Percentiles rank a stretch among this genome's conserved stretches.
phyloP scores from a whole-genome alignment of 2,797 vertebrate species.

The Geotrypetes seraphini region DNA sequence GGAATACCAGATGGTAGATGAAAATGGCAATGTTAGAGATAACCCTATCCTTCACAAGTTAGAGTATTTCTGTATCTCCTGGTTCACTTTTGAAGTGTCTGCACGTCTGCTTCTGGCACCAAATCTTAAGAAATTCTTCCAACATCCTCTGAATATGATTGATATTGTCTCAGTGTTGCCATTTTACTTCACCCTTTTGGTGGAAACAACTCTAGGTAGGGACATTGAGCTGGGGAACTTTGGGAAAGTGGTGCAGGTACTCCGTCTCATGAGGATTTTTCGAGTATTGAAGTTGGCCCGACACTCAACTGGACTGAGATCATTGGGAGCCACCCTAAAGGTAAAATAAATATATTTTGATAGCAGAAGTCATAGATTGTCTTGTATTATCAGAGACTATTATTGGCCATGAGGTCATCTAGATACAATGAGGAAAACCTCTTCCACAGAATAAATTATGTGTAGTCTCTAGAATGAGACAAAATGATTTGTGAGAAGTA shows the following conservation, averaged over 20 bases:
- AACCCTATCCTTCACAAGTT: conserved; percentile 70
- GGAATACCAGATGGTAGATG: conserved; percentile 75
- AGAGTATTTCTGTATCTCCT: conserved; percentile 90
- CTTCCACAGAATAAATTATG: too few species aligned
- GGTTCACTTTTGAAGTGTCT: conserved; percentile 94
- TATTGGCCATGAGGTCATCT: too few species aligned
- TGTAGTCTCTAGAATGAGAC: too few species aligned
- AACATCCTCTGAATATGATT: conserved; percentile 85
- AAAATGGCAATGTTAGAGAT: conserved; percentile 53
- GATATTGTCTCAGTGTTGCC: conserved; percentile 85
- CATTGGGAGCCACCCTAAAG: conserved; percentile 86
- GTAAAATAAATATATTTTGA: conserved; percentile 44
- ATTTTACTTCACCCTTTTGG: conserved; percentile 84
- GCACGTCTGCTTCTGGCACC: conserved; percentile 83
- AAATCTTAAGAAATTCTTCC: conserved; percentile 81
- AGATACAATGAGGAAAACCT: too few species aligned
- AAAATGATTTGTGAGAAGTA: too few species aligned
- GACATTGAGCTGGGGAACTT: conserved; percentile 71
- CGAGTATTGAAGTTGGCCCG: conserved; percentile 89
- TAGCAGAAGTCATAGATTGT: too few species aligned
- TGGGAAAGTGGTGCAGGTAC: conserved; percentile 85
- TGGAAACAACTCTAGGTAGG: conserved; percentile 62
- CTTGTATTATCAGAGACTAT: too few species aligned
- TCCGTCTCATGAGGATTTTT: conserved; percentile 91
- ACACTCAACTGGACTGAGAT: conserved; percentile 89